Evolutionary conservation across 53 echinoderm and acorn worm genomes (phyloP).

Genomic region (Holothuria leucospilota): DNA sequence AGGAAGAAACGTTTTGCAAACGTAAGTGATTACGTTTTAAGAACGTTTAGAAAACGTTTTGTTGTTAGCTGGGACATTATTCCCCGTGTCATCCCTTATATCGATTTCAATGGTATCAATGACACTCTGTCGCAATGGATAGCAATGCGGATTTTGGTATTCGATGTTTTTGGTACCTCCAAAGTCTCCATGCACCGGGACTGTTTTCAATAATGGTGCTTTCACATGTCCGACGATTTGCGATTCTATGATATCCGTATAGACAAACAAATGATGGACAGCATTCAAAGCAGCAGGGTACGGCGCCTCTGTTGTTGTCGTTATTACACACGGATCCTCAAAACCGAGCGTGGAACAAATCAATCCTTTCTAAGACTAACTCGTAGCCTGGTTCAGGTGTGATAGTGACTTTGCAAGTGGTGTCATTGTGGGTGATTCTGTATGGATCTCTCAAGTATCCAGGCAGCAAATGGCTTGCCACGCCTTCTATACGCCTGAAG

Average conservation of each 20-base stretch:
- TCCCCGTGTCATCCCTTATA: conserved; percentile 59
- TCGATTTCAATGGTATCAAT: conserved; percentile 59
- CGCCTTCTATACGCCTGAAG: not conserved
- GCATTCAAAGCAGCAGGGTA: conserved; percentile 9
- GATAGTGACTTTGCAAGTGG: not conserved
- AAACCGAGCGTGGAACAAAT: conserved; percentile 29
- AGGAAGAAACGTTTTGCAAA: no score
- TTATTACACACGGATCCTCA: not conserved
- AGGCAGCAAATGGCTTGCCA: not conserved
- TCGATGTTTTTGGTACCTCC: conserved; percentile 42
- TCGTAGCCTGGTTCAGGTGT: not conserved
- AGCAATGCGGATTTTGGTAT: conserved; percentile 59
- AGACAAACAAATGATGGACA: conserved; percentile 44
- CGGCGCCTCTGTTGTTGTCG: not conserved
- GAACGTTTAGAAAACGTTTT: no score
- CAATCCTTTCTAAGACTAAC: not conserved
- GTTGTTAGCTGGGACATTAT: no score
- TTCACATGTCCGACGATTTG: conserved; percentile 52
- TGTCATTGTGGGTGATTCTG: not conserved
- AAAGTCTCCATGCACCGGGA: conserved; percentile 51
- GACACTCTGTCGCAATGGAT: conserved; percentile 48
- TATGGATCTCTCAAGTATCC: not conserved
- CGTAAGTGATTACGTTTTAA: no score
- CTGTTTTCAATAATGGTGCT: conserved; percentile 59
- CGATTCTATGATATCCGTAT: conserved; percentile 51